Evolutionary conservation across 2,113 vertebrate genomes (phyloP).

Genomic region (Nibea coibor): DNA sequence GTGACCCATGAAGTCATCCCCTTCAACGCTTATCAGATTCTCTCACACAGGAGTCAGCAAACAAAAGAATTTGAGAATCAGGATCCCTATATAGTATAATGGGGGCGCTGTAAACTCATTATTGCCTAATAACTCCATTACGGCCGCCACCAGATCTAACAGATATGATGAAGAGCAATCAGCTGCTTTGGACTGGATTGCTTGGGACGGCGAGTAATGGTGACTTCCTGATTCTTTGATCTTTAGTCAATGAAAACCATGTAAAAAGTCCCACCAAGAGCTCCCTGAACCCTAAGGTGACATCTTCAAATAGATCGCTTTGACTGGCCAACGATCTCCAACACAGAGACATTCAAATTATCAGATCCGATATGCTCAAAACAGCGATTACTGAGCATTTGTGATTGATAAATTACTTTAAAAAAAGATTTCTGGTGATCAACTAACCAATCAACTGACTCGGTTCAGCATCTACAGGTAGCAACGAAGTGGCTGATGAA

Average conservation of each 20-base stretch:
- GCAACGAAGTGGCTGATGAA: not conserved
- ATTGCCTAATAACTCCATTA: slow-evolving; percentile 51
- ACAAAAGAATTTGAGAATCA: slow-evolving; percentile 37
- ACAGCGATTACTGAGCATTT: not conserved
- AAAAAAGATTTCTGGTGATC: not conserved
- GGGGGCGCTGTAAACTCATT: slow-evolving; percentile 38
- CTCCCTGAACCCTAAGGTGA: not conserved
- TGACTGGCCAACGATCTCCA: not conserved
- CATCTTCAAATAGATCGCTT: not conserved
- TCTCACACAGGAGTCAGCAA: slow-evolving; percentile 55
- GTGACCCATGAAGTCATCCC: slow-evolving; percentile 77
- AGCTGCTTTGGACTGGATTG: slow-evolving; percentile 8
- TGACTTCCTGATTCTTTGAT: not conserved
- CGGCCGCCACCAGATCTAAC: not conserved
- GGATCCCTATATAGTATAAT: slow-evolving; percentile 19
- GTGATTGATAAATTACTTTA: not conserved
- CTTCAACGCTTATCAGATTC: slow-evolving; percentile 70
- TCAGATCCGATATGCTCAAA: not conserved
- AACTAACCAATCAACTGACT: not conserved
- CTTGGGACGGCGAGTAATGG: not conserved
- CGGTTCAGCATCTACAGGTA: not conserved
- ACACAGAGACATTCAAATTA: not conserved
- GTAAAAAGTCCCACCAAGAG: not conserved
- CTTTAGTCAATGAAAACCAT: not conserved
- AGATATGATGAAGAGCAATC: not conserved